Evolutionary conservation across 2,797 vertebrate genomes (phyloP).

Genomic region (Myoxocephalus aenaeus): DNA sequence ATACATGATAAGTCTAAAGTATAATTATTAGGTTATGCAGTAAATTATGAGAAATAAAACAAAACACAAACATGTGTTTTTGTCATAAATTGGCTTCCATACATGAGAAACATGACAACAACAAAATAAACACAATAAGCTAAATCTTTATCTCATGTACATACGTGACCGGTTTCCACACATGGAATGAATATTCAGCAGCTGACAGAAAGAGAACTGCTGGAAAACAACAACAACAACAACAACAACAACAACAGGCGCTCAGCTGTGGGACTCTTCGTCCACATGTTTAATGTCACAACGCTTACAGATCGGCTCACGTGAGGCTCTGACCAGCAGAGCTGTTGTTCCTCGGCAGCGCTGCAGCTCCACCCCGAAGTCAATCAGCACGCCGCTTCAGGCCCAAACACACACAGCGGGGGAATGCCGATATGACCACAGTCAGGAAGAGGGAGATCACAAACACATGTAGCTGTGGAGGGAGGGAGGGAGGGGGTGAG

Average conservation of each 20-base stretch:
- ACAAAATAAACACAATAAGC: neutral
- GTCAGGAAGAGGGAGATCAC: constrained; percentile 59
- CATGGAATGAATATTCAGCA: neutral
- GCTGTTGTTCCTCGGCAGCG: neutral
- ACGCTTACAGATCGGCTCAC: constrained; percentile 32
- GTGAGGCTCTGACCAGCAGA: no score
- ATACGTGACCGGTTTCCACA: neutral
- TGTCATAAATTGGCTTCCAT: neutral
- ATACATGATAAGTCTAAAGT: neutral
- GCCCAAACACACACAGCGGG: constrained; percentile 65
- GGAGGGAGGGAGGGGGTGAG: neutral
- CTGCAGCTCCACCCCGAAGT: constrained; percentile 11
- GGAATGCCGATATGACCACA: constrained; percentile 24
- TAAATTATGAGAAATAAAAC: no score
- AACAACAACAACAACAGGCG: no score
- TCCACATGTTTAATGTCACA: constrained; percentile 6
- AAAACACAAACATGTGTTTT: no score
- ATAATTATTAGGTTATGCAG: neutral
- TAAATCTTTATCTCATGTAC: neutral
- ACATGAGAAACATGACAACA: neutral
- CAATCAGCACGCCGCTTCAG: constrained; percentile 47
- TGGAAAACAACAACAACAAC: neutral
- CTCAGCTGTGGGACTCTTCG: no score
- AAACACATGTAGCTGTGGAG: constrained; percentile 52
- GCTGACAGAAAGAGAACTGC: constrained; percentile 17